Evolutionary conservation across 2,113 vertebrate species (phyloP), one percentile per base, ranked within the genome.

Genomic region (Symphodus melops): DNA sequence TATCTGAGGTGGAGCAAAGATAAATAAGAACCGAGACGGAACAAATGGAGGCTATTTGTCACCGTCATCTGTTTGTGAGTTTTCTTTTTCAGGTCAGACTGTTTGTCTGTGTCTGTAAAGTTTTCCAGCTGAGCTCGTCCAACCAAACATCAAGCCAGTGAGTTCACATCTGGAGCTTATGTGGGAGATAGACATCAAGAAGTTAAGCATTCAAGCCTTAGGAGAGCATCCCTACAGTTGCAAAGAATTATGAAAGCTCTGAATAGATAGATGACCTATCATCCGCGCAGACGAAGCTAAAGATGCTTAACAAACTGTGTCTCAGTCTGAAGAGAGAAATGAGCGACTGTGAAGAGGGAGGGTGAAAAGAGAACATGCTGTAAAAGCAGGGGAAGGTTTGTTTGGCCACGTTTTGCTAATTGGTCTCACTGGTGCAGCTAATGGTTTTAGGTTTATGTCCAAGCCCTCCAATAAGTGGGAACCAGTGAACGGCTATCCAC

Each of bases 391-490:
- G 33, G 25, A 58, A 66, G 37, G 77, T 81, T 89, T 89, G 75
- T 83, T 88, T 84, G 72, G 70, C 80, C 55, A 58, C 19, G 9
- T 86, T 83, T 52, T 17, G 58, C 77, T 90, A 88, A 90, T 80
- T 92, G 87, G 88, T 88, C 87, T 88, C 85, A 44, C 52, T 49
- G 74, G 88, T 75, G 78, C 80, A 41, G 75, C 79, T 88, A 90
- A 91, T 88, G 66, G 76, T 90, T 91, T 87, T 83, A 83, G 54
- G 68, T 91, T 89, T 86, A 82, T 67, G 60, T 72, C 68, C 58
- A 59, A 72, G 42, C 58, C 78, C 58, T 25, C 83, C 78, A 89
- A 75, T 68, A 81, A 86, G 65, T 68, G 57, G 65, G 44, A 88
- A 73, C 42, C 68, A 82, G 49, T 71, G 65, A 68, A 58, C 48